Percentiles rank a stretch among this genome's conserved stretches.
Conservation (phyloP, 2,797 vertebrate genomes). For the Rhabdophis nuchalis region DNA sequence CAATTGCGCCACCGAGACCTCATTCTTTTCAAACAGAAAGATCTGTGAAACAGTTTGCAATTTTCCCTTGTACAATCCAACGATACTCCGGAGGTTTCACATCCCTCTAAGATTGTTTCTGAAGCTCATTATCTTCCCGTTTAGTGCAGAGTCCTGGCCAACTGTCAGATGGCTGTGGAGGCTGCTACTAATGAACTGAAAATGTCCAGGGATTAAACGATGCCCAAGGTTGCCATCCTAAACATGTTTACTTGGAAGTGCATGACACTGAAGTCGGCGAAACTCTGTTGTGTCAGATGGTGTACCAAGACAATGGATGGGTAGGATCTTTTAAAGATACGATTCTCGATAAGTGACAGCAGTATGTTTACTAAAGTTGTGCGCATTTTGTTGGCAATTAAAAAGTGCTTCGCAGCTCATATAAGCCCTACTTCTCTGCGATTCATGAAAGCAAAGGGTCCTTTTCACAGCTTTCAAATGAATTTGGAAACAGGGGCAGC, state of each 20-base stretch:
- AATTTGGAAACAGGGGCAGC: not conserved
- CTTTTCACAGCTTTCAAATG: not conserved
- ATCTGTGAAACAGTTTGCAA: slow-evolving; percentile 37
- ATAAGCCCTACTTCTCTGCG: not conserved
- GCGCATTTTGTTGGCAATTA: not conserved
- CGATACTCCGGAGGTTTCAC: slow-evolving; percentile 40
- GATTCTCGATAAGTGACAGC: not conserved
- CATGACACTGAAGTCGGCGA: not conserved
- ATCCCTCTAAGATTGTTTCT: slow-evolving; percentile 57
- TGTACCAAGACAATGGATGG: not conserved
- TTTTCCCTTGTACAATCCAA: slow-evolving; percentile 48
- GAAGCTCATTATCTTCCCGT: slow-evolving; percentile 58
- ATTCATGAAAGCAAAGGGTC: not conserved
- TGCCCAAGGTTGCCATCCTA: slow-evolving; percentile 39
- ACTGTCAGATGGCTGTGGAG: slow-evolving; percentile 55
- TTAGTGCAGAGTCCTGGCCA: slow-evolving; percentile 55
- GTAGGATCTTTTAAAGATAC: slow-evolving; percentile 2
- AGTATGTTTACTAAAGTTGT: not conserved
- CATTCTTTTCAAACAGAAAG: slow-evolving; percentile 27
- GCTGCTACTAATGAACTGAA: slow-evolving; percentile 53
- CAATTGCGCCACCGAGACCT: slow-evolving; percentile 15
- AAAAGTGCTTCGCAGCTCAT: not conserved
- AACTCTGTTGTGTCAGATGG: not conserved
- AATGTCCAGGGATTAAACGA: slow-evolving; percentile 52
- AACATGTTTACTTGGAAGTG: not conserved